phyloP scores from a whole-genome alignment of 2,113 vertebrate genomes.

The Brachyhypopomus gauderio region DNA sequence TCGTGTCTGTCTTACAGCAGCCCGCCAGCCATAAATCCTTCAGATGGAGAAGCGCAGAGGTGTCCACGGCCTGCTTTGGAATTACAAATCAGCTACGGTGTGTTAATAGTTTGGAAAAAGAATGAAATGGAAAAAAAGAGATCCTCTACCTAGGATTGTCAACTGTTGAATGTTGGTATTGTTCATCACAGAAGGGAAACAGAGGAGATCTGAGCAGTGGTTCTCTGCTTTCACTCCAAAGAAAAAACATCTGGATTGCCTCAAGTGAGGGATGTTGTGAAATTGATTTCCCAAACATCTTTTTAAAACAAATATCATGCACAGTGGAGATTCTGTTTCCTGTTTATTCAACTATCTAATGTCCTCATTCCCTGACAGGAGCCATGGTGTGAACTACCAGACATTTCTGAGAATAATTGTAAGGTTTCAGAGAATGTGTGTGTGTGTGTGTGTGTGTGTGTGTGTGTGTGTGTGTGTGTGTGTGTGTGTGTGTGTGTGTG shows the following conservation, averaged over 20 bases:
- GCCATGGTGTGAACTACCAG: background rate
- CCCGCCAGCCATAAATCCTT: slow-evolving; percentile 7
- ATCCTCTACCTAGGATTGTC: slow-evolving; percentile 27
- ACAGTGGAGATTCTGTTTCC: background rate
- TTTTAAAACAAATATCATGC: background rate
- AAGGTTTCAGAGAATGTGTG: background rate
- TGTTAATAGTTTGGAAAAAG: slow-evolving; percentile 22
- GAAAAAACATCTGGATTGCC: slow-evolving; percentile 1
- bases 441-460: background rate
- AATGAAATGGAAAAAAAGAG: slow-evolving; percentile 26
- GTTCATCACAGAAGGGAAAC: slow-evolving; percentile 7
- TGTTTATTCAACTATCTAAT: background rate
- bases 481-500: no score
- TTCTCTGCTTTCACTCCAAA: slow-evolving; percentile 27
- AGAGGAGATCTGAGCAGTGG: background rate
- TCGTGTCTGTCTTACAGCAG: slow-evolving; percentile 3
- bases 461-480: background rate
- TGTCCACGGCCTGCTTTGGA: background rate
- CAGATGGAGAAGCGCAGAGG: slow-evolving; percentile 20
- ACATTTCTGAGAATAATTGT: background rate
- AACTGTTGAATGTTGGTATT: slow-evolving; percentile 32
- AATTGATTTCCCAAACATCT: slow-evolving; percentile 9
- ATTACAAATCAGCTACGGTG: slow-evolving; percentile 37
- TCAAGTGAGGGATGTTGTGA: background rate
- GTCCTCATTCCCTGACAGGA: slow-evolving; percentile 4